Evolutionary conservation across 2,888 invertebrate genomes (phyloP).

Genomic region (Meteorus cinctellus): DNA sequence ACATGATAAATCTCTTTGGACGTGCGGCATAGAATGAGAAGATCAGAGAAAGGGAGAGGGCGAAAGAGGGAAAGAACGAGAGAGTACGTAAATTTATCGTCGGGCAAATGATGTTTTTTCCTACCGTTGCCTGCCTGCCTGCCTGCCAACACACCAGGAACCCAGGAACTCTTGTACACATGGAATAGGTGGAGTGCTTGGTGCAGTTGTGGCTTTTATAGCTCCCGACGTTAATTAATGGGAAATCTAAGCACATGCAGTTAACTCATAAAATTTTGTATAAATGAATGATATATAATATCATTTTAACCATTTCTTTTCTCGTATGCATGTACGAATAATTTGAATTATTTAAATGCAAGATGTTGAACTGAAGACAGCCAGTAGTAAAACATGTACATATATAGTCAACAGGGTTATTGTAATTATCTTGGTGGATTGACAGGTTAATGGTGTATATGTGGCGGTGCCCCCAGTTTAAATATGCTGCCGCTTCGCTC

Average conservation of each 20-base stretch:
- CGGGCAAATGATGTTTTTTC: conserved; percentile 39
- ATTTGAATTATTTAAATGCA: conserved; percentile 42
- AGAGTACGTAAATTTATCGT: conserved; percentile 47
- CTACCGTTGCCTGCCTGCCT: conserved; percentile 18
- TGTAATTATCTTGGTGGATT: conserved; percentile 54
- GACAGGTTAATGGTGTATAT: conserved; percentile 53
- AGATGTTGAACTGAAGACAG: conserved; percentile 35
- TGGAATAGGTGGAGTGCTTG: conserved; percentile 2
- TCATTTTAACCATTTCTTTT: too few species aligned
- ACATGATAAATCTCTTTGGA: conserved; percentile 16
- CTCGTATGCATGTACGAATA: conserved; percentile 25
- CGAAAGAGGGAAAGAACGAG: conserved; percentile 27
- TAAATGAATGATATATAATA: background rate
- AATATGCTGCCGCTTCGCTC: conserved; percentile 10
- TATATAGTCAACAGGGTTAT: conserved; percentile 45
- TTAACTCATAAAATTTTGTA: background rate
- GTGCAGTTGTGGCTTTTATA: conserved; percentile 18
- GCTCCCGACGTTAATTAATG: conserved; percentile 17
- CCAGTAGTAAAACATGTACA: conserved; percentile 22
- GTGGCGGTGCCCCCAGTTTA: conserved; percentile 32
- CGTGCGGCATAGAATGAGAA: conserved; percentile 6
- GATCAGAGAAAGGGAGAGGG: conserved; percentile 2
- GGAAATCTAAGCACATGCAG: conserved; percentile 17
- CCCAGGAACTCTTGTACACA: background rate
- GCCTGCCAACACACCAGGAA: background rate